These are phyloP conservation scores for Alethe castanea DNA, from an alignment of 2,113 vertebrate genomes.

Conservation along the genomic window DNA sequence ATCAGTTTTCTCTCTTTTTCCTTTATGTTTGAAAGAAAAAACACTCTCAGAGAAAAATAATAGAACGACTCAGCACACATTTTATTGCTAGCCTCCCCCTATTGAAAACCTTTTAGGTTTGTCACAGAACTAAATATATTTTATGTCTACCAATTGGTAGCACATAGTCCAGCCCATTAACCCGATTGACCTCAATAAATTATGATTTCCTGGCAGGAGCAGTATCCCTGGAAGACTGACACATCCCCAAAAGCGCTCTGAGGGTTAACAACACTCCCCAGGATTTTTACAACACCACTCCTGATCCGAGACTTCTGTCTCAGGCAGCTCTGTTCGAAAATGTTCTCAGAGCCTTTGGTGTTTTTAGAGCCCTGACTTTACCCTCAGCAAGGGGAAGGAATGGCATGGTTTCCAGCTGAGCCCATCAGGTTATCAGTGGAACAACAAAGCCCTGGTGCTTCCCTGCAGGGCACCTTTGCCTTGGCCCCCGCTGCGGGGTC, in stretches of 20 bases:
- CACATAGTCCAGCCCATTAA: constrained; percentile 51
- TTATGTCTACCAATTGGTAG: constrained; percentile 53
- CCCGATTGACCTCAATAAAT: constrained; percentile 11
- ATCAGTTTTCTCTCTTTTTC: neutral
- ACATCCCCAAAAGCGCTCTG: neutral
- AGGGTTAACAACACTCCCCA: constrained; percentile 17
- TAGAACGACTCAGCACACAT: neutral
- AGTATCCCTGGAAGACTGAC: constrained; percentile 22
- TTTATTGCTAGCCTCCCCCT: neutral
- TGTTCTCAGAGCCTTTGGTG: constrained; percentile 30
- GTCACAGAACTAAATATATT: constrained; percentile 51
- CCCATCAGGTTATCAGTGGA: constrained; percentile 4
- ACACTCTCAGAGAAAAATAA: neutral
- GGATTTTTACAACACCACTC: neutral
- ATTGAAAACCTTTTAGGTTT: constrained; percentile 48
- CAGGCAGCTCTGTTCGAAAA: neutral
- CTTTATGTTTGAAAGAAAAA: neutral
- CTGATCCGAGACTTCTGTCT: constrained; percentile 19
- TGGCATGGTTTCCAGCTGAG: constrained; percentile 54
- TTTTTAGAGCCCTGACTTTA: constrained; percentile 27
- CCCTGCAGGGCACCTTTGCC: constrained; percentile 44
- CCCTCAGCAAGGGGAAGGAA: constrained; percentile 7
- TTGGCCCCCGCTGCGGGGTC: neutral
- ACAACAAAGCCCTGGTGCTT: constrained; percentile 51
- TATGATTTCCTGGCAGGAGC: constrained; percentile 42